Evolutionary conservation across 2,113 vertebrate species (phyloP), one percentile per base, ranked within the genome.

Genomic region (Dasyornis broadbenti): DNA sequence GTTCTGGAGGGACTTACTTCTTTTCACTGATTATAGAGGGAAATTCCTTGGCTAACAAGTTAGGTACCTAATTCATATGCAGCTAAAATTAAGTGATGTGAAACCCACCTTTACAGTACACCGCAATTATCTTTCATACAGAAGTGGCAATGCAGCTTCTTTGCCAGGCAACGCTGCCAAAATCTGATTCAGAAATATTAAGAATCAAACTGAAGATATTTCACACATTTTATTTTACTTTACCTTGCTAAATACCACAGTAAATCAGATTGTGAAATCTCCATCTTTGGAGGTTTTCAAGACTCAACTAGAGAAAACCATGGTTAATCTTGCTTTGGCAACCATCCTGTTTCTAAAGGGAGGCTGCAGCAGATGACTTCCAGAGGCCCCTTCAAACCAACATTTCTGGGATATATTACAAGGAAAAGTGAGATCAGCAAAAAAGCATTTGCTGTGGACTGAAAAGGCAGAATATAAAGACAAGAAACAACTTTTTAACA

Each of bases 261-360:
- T 66, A 88, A 83, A 86, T 76, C 71, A 92, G 35, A 54, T 4
- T 77, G 66, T 26, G 44, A 82, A 93, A 93, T 30, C 73, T 72
- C 70, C 65, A 59, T 64, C 57, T 82, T 31, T 53, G 78, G 87
- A 93, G 73, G 49, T 76, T 95, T 91, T 79, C 85, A 82, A 53
- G 53, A 87, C 40, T 52, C 73, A 82, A 44, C n/a, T 26, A 90
- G 44, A 60, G 70, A 93, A 82, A 94, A 28, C 28, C 65, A 53
- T 7, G 24, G 66, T 70, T 92, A 75, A 88, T 89, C 78, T 33
- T 80, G 57, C 64, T 88, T 88, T 94, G 90, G 94, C 71, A 94
- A 79, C 79, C 71, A 72, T 56, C 49, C 57, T 71, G 65, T 61
- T 85, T 42, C 85, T 86, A 82, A 63, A 63, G 39, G 35, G 65